Evolutionary conservation across 2,797 vertebrate genomes (phyloP), one percentile per base, ranked within the genome.

Genomic region (Acanthopagrus latus): DNA sequence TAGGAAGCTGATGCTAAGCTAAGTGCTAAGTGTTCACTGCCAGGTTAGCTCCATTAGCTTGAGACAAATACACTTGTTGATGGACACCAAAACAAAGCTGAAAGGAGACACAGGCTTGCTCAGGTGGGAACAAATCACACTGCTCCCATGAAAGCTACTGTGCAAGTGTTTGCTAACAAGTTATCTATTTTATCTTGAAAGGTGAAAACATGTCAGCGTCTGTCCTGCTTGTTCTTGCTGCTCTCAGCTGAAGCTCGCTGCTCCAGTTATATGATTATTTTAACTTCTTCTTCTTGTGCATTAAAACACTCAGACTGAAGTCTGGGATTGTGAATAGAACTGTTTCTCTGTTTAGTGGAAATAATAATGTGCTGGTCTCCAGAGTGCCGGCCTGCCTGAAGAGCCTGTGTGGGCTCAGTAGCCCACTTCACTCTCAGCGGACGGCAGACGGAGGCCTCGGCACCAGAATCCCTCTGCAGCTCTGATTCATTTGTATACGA

Each of bases 381-480:
- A 5, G 43, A 71, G 74, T 0, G 2, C 78, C 65, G 62, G 8
- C 12, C 2, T 20, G 59, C 13, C 71, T 74, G 52, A 18, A 29
- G 48, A 73, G 60, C 21, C 27, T 54, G 43, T 80, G 64, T 54
- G 63, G 54, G 71, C 8, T 74, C 43, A 78, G 85, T 23, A 60
- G 12, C 43, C 62, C 77, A 76, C 69, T 78, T 76, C 25, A 71
- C 69, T 68, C 58, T 3, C 64, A 60, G 69, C 16, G 44, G 60
- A 62, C 1, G 4, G 69, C 78, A 47, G 64, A 75, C 69, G 16
- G 52, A 80, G 62, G 64, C 44, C 48, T 10, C 6, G 25, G 2
- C 2, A 25, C 25, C 25, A 25, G 25, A 2, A n/a, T n/a, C n/a
- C n/a, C n/a, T n/a, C n/a, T n/a, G 50, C 63, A 66, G 55, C 27